A percentile compares a stretch with the other conserved stretches of the same genome.
Evolutionary conservation across 1,140 invertebrate species (phyloP).

Genomic region (Chymomyza costata): DNA sequence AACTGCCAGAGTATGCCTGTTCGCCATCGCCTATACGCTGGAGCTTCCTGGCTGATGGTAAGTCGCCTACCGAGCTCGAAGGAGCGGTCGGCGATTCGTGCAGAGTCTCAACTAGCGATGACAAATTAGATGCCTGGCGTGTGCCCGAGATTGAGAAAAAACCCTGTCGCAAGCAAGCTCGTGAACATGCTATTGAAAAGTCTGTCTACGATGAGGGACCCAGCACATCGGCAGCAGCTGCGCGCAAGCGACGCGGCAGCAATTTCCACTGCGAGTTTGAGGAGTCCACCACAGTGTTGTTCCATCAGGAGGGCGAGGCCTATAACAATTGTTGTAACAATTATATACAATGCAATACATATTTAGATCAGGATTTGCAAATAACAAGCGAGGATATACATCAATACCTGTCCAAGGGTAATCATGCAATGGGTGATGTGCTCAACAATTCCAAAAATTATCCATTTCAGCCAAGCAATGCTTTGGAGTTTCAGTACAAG

Average conservation of each 20-base stretch:
- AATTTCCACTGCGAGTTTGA: conserved; percentile 64
- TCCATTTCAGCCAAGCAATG: conserved; percentile 71
- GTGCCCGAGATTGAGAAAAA: conserved; percentile 45
- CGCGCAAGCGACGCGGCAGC: conserved; percentile 57
- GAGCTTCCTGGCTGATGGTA: conserved; percentile 71
- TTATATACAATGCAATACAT: conserved; percentile 72
- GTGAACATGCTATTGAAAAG: conserved; percentile 23
- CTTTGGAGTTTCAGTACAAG: conserved; percentile 71
- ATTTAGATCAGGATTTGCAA: conserved; percentile 71
- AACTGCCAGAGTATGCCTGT: conserved; percentile 71
- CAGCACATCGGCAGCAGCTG: conserved; percentile 51
- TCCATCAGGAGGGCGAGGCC: conserved; percentile 65
- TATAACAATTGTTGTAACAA: conserved; percentile 74
- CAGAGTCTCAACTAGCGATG: conserved; percentile 14
- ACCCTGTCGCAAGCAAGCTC: conserved; percentile 46
- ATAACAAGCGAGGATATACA: conserved; percentile 74
- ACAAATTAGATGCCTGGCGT: conserved; percentile 45
- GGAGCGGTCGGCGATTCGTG: conserved; percentile 44
- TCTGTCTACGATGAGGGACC: conserved; percentile 50
- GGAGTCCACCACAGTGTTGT: conserved; percentile 69
- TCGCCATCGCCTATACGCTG: conserved; percentile 71
- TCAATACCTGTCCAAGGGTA: conserved; percentile 69
- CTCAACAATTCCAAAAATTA: conserved; percentile 72
- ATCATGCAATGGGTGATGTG: conserved; percentile 46
- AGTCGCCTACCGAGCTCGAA: conserved; percentile 54